Conservation (phyloP, 2,797 vertebrate genomes). For the Chanos chanos region DNA sequence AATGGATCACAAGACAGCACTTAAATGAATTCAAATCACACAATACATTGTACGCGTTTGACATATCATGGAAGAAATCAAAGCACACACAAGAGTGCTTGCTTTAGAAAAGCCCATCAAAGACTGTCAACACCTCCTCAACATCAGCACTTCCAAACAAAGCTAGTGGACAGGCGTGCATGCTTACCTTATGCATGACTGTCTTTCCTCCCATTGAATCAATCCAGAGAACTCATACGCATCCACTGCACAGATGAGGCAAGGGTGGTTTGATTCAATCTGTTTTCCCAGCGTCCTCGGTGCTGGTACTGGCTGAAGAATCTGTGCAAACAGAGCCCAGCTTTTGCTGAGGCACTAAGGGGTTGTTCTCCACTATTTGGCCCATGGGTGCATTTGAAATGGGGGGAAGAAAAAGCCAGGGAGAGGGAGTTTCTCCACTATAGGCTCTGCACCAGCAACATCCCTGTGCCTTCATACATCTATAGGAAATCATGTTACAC, state of each 20-base stretch:
- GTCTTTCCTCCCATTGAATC: constrained; percentile 71
- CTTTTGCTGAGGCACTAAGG: constrained; percentile 73
- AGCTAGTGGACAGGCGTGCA: constrained; percentile 55
- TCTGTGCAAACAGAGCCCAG: constrained; percentile 80
- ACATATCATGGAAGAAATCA: constrained; percentile 38
- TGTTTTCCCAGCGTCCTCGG: constrained; percentile 62
- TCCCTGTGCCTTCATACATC: constrained; percentile 45
- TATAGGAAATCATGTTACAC: constrained; percentile 32
- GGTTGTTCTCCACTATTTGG: constrained; percentile 80
- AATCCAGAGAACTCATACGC: constrained; percentile 62
- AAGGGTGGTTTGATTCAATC: constrained; percentile 53
- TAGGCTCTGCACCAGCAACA: constrained; percentile 33
- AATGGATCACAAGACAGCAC: neutral
- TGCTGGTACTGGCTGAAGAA: constrained; percentile 77
- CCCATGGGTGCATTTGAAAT: constrained; percentile 81
- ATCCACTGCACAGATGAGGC: constrained; percentile 32
- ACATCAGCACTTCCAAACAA: constrained; percentile 70
- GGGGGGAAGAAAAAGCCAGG: constrained; percentile 56
- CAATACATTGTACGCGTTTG: constrained; percentile 21
- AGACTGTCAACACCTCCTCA: constrained; percentile 42
- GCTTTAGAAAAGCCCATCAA: constrained; percentile 29
- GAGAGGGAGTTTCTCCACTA: constrained; percentile 23
- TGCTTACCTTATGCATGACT: constrained; percentile 77
- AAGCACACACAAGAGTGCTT: constrained; percentile 35
- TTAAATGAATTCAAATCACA: constrained; percentile 32